Conservation (phyloP, 1,140 invertebrate species). For the Aporrectodea caliginosa region DNA sequence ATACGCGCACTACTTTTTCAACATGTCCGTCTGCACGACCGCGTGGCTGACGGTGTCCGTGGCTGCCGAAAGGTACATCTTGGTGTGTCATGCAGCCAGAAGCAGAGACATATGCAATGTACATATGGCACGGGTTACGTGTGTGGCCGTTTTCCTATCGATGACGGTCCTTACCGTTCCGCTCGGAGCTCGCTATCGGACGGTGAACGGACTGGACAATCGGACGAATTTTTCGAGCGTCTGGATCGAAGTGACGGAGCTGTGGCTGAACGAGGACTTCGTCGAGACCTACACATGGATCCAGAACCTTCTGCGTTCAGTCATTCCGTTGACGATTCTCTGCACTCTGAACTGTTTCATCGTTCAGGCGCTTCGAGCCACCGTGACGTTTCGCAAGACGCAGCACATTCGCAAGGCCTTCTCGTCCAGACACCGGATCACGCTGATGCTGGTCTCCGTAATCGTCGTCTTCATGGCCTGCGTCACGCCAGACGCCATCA, state of each 20-base stretch:
- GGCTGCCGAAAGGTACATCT: slow-evolving; percentile 88
- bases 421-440: slow-evolving; percentile 59
- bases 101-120: slow-evolving; percentile 79
- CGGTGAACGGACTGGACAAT: slow-evolving; percentile 15
- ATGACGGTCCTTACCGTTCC: slow-evolving; percentile 45
- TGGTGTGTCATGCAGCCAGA: slow-evolving; percentile 82
- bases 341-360: slow-evolving; percentile 54
- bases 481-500: slow-evolving; percentile 67
- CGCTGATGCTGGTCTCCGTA: slow-evolving; percentile 70
- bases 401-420: too few species aligned
- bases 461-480: slow-evolving; percentile 72
- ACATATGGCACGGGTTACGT: slow-evolving; percentile 37
- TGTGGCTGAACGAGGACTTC: slow-evolving; percentile 30
- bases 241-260: slow-evolving; percentile 28
- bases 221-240: neutral
- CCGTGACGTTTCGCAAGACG: slow-evolving; percentile 21
- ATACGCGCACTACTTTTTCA: slow-evolving; percentile 52
- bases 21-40: slow-evolving; percentile 53
- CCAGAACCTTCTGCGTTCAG: slow-evolving; percentile 30
- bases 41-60: slow-evolving; percentile 92
- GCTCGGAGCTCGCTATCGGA: slow-evolving; percentile 48
- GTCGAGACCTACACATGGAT: slow-evolving; percentile 26
- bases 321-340: slow-evolving; percentile 32
- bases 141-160: slow-evolving; percentile 39
- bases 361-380: slow-evolving; percentile 62